These are phyloP conservation scores for Ips nitidus DNA, from an alignment of 1,140 invertebrate species.

Conservation along the genomic window DNA sequence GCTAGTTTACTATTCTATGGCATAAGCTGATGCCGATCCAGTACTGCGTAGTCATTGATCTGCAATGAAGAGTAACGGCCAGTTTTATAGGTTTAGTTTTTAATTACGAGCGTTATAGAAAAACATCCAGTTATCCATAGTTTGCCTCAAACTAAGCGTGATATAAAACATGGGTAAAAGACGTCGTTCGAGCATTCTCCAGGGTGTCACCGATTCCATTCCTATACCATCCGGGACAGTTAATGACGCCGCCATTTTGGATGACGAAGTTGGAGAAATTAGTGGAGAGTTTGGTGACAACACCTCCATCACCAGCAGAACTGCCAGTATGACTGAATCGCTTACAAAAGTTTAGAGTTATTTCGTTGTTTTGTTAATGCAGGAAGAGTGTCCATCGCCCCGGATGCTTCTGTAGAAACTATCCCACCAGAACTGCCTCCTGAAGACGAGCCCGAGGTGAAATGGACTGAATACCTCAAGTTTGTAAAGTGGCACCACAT, in stretches of 20 bases:
- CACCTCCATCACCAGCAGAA: conserved; percentile 71
- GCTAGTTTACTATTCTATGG: no score
- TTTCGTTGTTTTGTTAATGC: conserved; percentile 6
- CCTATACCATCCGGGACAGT: conserved; percentile 56
- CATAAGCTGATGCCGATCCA: no score
- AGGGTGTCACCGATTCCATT: conserved; percentile 68
- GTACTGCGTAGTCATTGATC: no score
- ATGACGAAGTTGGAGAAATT: conserved; percentile 70
- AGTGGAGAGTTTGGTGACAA: conserved; percentile 85
- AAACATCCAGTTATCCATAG: no score
- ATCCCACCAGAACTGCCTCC: conserved; percentile 60
- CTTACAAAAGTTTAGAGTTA: conserved; percentile 8
- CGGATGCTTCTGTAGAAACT: conserved; percentile 39
- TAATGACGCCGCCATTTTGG: conserved; percentile 62
- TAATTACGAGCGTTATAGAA: no score
- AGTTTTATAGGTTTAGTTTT: no score
- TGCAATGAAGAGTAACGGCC: no score
- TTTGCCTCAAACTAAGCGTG: conserved; percentile 84
- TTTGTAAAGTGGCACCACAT: conserved; percentile 72
- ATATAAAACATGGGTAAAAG: conserved; percentile 77
- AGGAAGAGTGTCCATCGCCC: conserved; percentile 45
- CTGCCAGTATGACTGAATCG: conserved; percentile 48
- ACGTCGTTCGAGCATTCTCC: conserved; percentile 73
- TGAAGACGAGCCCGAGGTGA: conserved; percentile 57
- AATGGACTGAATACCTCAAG: conserved; percentile 62